Evolutionary conservation across 2,113 vertebrate genomes (phyloP), one percentile per base, ranked within the genome.

Genomic region (Clupea harengus): DNA sequence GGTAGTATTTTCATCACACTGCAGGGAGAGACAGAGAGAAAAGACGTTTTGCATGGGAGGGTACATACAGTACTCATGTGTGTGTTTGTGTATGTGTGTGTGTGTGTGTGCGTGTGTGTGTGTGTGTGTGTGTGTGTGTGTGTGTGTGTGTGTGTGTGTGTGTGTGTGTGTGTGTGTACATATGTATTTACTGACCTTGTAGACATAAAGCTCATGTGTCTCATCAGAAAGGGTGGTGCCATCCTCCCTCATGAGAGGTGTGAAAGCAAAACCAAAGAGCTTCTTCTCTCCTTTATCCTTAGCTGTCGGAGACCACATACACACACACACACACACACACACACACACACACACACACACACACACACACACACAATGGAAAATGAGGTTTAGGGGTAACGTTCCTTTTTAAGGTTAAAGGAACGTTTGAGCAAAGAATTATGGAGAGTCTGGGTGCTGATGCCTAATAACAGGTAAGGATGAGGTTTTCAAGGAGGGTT

Each of bases 201-300:
- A 99, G 64, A 99, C 97, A 86, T 99, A 99, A 67, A 99, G 95
- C 89, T 99, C 98, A 6, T 99, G 98, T 91, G 95, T 96, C 75
- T 99, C 97, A 91, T 99, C 98, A 0, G 97, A 98, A 86, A 99
- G 94, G 1, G 98, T 99, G 44, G 97, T 99, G 82, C 98, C 98
- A 25, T 99, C 98, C n/a, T 99, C 98, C 89, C 98, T 96, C 98
- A 99, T 98, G 92, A 99, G 83, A 0, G 98, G 97, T 57, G 98
- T 98, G 93, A 99, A 99, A 0, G 98, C 96, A 91, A 99, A 99
- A 22, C 98, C 98, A 91, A 99, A 98, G 46, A 99, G 96, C 86
- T 99, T 99, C 93, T 98, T 99, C 91, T 99, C 97, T 75, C 97
- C 98, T 92, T 99, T 99, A 92, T 99, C 98, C 93, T 99, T 99